These are phyloP conservation scores for Agrotis segetum DNA, from an alignment of 2,888 invertebrate species.

Conservation along the genomic window DNA sequence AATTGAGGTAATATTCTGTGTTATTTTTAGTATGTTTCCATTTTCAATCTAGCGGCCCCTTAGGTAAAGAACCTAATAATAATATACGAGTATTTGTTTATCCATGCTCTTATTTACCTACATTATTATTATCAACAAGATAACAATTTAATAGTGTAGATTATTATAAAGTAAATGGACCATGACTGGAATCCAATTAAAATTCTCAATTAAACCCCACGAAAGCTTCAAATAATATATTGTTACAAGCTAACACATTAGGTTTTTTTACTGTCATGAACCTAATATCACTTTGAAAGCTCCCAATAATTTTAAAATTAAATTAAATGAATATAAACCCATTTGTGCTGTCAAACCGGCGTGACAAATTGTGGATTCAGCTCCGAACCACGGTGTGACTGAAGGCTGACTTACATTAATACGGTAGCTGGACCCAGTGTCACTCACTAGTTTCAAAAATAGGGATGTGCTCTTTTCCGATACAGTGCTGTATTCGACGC, in stretches of 20 bases:
- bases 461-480: no score
- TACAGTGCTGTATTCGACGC: no score
- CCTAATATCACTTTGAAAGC: background rate
- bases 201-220: background rate
- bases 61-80: conserved; percentile 2
- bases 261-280: background rate
- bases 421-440: no score
- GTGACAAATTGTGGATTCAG: no score
- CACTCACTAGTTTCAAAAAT: no score
- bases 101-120: background rate
- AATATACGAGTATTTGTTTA: background rate
- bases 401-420: no score
- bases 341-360: no score
- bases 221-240: background rate
- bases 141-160: background rate
- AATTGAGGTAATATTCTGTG: conserved; percentile 24
- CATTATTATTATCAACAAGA: background rate
- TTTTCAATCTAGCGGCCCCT: background rate
- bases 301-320: background rate
- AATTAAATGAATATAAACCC: background rate
- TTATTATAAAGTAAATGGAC: background rate
- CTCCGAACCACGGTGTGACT: no score
- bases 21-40: background rate
- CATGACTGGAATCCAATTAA: background rate
- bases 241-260: background rate